Conservation (phyloP, 2,797 vertebrate species). For the Graptemys geographica region DNA sequence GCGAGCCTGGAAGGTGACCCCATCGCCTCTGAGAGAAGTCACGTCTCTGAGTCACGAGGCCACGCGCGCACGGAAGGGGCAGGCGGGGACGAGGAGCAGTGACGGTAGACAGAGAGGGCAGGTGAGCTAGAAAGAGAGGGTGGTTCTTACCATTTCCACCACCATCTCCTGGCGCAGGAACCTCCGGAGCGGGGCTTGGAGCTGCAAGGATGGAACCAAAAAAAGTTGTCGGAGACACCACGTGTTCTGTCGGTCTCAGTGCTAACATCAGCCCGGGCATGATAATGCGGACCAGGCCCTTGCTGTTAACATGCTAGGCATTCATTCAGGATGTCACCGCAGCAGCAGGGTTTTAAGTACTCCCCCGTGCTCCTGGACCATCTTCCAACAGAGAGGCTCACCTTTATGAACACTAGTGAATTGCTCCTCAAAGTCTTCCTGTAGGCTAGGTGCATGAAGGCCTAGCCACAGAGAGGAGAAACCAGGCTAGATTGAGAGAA, state of each 20-base stretch:
- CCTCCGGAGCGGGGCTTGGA: constrained; percentile 93
- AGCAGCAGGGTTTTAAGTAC: neutral
- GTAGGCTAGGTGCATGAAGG: neutral
- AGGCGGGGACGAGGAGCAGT: fast-evolving
- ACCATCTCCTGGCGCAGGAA: constrained; percentile 99
- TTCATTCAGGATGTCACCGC: neutral
- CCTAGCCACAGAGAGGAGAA: neutral
- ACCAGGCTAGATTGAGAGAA: neutral
- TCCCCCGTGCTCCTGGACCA: neutral
- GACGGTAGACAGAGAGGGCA: neutral
- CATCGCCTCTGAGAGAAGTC: neutral
- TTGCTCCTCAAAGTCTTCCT: neutral
- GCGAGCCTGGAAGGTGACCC: neutral
- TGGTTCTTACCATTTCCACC: constrained; percentile 91
- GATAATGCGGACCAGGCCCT: neutral
- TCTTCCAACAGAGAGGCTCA: neutral
- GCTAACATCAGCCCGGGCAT: fast-evolving
- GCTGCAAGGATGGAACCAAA: constrained; percentile 78
- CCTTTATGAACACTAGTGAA: neutral
- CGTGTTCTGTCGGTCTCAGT: neutral
- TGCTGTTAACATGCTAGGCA: neutral
- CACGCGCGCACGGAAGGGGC: neutral
- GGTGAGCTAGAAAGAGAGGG: fast-evolving
- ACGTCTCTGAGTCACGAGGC: neutral
- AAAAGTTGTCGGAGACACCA: fast-evolving